Evolutionary conservation across 1,140 invertebrate genomes (phyloP).

Genomic region (Drosophila kanapiae): DNA sequence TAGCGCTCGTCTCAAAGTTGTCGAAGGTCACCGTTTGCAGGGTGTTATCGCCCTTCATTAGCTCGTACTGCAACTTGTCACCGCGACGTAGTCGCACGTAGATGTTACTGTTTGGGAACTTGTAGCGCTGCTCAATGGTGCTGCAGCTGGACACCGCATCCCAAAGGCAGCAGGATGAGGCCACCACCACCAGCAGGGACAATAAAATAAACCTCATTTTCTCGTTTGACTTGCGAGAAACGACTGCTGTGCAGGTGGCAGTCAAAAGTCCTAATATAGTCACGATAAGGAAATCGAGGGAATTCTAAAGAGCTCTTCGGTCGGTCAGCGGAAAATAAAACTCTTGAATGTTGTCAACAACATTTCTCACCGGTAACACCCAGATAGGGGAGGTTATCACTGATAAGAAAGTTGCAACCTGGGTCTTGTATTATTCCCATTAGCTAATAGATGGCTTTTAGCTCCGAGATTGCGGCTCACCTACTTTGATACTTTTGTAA

Average conservation of each 20-base stretch:
- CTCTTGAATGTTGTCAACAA: constrained; percentile 51
- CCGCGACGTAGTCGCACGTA: constrained; percentile 69
- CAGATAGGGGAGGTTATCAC: too few species aligned
- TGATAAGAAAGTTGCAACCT: constrained; percentile 36
- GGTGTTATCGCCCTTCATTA: constrained; percentile 67
- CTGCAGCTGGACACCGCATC: constrained; percentile 24
- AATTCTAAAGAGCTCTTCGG: constrained; percentile 3
- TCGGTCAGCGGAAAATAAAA: constrained; percentile 51
- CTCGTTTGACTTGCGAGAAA: not conserved
- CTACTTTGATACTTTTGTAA: constrained; percentile 6
- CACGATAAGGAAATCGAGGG: constrained; percentile 37
- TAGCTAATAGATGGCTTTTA: constrained; percentile 35
- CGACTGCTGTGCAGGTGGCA: constrained; percentile 13
- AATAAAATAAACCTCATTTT: constrained; percentile 40
- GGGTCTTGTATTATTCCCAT: constrained; percentile 16
- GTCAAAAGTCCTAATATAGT: constrained; percentile 29
- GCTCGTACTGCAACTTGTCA: constrained; percentile 67
- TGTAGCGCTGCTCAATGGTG: constrained; percentile 69
- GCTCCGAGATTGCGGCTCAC: constrained; percentile 35
- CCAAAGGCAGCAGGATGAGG: constrained; percentile 35
- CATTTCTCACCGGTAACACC: constrained; percentile 18
- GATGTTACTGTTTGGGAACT: constrained; percentile 71
- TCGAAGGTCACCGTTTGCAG: constrained; percentile 74
- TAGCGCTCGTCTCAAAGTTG: constrained; percentile 64
- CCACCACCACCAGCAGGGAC: constrained; percentile 26